Evolutionary conservation across 2,797 vertebrate genomes (phyloP).

Genomic region (Aythya fuligula): DNA sequence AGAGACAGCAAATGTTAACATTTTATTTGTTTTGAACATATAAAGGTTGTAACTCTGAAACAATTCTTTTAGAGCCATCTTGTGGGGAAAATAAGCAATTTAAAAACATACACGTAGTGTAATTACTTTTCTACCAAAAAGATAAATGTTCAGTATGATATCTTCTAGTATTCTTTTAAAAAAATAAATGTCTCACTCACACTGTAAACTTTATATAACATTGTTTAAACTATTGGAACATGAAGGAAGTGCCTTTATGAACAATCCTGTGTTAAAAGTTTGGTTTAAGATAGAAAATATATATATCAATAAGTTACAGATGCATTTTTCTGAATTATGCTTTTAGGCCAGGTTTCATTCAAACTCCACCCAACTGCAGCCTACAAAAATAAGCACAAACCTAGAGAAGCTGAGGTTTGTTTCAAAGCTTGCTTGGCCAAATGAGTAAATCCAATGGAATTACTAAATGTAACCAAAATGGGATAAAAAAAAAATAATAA

Average conservation of each 20-base stretch:
- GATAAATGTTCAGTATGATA: neutral
- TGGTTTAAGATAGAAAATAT: constrained; percentile 23
- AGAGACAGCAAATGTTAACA: constrained; percentile 48
- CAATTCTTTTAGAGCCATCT: constrained; percentile 48
- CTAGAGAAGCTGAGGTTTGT: neutral
- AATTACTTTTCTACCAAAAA: neutral
- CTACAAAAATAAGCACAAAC: neutral
- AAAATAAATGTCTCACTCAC: constrained; percentile 44
- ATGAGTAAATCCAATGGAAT: neutral
- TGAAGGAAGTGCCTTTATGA: constrained; percentile 22
- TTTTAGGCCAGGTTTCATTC: neutral
- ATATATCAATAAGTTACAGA: neutral
- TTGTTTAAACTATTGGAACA: constrained; percentile 30
- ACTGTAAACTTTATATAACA: constrained; percentile 47
- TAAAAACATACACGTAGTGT: neutral
- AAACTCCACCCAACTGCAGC: neutral
- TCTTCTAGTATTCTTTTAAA: constrained; percentile 24
- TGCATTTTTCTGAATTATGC: neutral
- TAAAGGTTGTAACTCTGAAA: constrained; percentile 36
- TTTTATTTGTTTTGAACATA: constrained; percentile 70
- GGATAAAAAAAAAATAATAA: neutral
- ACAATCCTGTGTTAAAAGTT: neutral
- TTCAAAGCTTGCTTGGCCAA: neutral
- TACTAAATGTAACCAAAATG: neutral
- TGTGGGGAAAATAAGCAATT: constrained; percentile 22